Evolutionary conservation across 2,888 invertebrate genomes (phyloP).

Genomic region (Camptogramma bilineatum): DNA sequence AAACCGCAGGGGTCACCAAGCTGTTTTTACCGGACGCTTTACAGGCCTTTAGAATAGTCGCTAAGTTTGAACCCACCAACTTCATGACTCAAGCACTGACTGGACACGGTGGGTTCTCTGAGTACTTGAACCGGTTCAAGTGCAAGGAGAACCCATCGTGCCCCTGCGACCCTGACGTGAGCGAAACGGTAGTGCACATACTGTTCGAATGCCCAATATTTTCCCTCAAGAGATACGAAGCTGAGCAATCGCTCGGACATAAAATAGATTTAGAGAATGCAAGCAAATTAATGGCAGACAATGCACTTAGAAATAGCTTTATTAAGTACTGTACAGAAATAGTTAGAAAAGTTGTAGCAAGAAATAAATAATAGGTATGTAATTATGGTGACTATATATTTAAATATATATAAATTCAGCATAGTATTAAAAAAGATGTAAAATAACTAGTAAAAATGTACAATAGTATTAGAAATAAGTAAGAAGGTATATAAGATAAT

Average conservation of each 20-base stretch:
- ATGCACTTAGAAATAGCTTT: not conserved
- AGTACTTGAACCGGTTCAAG: not conserved
- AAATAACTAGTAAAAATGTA: not conserved
- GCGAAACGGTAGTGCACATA: conserved; percentile 14
- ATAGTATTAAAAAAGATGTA: not conserved
- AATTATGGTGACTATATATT: not conserved
- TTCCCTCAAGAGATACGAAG: conserved; percentile 19
- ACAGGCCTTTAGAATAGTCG: too few species aligned
- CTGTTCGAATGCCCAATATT: conserved; percentile 20
- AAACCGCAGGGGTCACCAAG: too few species aligned
- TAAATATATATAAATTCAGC: not conserved
- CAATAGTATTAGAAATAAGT: not conserved
- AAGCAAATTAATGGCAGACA: not conserved
- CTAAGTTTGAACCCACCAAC: not conserved
- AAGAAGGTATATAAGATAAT: not conserved
- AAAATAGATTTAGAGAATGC: conserved; percentile 1
- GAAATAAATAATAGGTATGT: not conserved
- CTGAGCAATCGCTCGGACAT: conserved; percentile 12
- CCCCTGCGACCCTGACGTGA: conserved; percentile 24
- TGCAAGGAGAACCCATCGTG: conserved; percentile 18
- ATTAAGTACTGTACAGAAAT: not conserved
- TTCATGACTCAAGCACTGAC: not conserved
- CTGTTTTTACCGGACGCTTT: too few species aligned
- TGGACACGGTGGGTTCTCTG: not conserved
- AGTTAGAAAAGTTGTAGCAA: not conserved